phyloP scores from a whole-genome alignment of 2,113 vertebrate species.

The Petrocephalus zakoni region DNA sequence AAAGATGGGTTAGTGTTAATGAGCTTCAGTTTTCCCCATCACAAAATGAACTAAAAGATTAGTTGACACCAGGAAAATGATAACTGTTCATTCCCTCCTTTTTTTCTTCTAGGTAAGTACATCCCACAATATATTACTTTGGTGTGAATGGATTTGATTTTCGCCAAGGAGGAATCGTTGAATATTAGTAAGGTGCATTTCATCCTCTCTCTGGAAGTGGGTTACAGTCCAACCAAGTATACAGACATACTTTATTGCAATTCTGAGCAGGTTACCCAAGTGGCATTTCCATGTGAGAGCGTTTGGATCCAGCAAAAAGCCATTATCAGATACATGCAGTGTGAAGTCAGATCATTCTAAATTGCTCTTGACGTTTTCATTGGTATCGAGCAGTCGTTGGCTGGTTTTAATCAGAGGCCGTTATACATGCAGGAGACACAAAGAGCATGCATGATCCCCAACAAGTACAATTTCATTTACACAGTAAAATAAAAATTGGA shows the following conservation, averaged over 20 bases:
- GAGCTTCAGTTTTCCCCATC: neutral
- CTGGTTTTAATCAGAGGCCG: neutral
- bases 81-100: neutral
- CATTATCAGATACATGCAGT: neutral
- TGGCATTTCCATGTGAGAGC: neutral
- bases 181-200: neutral
- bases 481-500: neutral
- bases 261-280: neutral
- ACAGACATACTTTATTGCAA: neutral
- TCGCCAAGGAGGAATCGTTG: neutral
- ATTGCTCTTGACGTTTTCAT: neutral
- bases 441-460: neutral
- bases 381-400: neutral
- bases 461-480: neutral
- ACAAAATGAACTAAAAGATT: neutral
- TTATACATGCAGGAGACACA: neutral
- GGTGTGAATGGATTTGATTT: neutral
- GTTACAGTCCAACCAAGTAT: neutral
- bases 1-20: neutral
- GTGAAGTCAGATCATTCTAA: neutral
- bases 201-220: neutral
- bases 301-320: neutral
- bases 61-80: neutral
- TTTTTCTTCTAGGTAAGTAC: constrained; percentile 17
- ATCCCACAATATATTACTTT: neutral